Base-by-base conservation (phyloP, 23 tunicate genomes). In the Diplosoma virens region DNA sequence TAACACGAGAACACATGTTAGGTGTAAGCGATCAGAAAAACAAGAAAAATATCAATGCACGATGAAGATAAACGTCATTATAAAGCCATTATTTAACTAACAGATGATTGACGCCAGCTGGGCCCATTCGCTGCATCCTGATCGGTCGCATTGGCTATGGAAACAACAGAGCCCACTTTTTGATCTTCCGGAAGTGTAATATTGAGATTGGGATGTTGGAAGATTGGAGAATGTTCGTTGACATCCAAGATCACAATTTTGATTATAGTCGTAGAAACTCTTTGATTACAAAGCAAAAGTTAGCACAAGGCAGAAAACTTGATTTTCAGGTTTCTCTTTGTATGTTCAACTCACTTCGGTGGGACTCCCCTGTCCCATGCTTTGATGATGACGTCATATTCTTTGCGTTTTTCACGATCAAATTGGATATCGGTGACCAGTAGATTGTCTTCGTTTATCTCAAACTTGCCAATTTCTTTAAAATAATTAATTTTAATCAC, bases 311-410 rank as follows among this genome's bases (percentile, higher is more conserved):
- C n/a, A n/a, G n/a, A n/a, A n/a, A n/a, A n/a, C n/a, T n/a, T n/a
- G n/a, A n/a, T n/a, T n/a, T n/a, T n/a, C n/a, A n/a, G n/a, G n/a
- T n/a, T n/a, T n/a, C n/a, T n/a, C n/a, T n/a, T n/a, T n/a, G n/a
- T n/a, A n/a, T n/a, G n/a, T n/a, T n/a, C 37, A 1, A 50, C 85
- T 72, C 78, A 89, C 96, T 71, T 77, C 33, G 82, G 58, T 25
- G 96, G 84, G 18, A 37, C 29, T 5, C 96, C 96, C n/a, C 64
- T 36, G 70, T 89, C 96, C 60, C 79, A 66, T 1, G 96, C 96
- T 30, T 56, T 35, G 2, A 89, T 71, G n/a, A 82, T 46, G 70
- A 89, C 84, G 81, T 89, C 83, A 37, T 89, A 89, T 14, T 35
- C 58, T 22, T 55, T 75, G 5, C 63, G 22, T 16, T 22, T 52